phyloP scores from a whole-genome alignment of 2,113 vertebrate genomes.

The Zapus hudsonius region DNA sequence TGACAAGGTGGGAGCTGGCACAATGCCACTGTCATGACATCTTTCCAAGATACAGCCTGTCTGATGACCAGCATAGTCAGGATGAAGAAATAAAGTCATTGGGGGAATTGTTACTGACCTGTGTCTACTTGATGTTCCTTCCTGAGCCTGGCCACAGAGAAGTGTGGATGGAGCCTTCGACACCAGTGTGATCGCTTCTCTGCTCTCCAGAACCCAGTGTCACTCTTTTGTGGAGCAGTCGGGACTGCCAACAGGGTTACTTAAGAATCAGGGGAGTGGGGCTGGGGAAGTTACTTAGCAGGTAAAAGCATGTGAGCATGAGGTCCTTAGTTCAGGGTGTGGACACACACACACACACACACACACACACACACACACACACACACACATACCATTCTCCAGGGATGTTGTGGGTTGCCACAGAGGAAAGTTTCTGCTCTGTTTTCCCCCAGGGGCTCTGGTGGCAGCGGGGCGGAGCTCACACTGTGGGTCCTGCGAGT shows the following conservation, averaged over 20 bases:
- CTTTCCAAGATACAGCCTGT: accelerated
- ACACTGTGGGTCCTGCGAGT: too few species aligned
- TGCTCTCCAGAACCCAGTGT: not conserved
- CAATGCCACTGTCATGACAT: accelerated
- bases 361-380: too few species aligned
- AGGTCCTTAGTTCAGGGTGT: too few species aligned
- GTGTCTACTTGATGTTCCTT: not conserved
- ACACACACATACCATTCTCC: too few species aligned
- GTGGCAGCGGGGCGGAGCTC: too few species aligned
- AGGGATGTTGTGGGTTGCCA: too few species aligned
- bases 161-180: not conserved
- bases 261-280: not conserved
- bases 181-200: not conserved
- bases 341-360: too few species aligned
- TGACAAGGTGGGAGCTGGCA: too few species aligned
- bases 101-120: too few species aligned
- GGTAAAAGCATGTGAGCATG: too few species aligned
- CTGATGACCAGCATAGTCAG: accelerated
- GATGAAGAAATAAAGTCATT: not conserved
- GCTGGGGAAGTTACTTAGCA: not conserved
- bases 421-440: too few species aligned
- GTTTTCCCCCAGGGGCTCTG: too few species aligned
- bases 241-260: not conserved
- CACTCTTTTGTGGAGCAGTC: not conserved
- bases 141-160: not conserved